Evolutionary conservation across 1,140 invertebrate genomes (phyloP).

Genomic region (Gryllus bimaculatus): DNA sequence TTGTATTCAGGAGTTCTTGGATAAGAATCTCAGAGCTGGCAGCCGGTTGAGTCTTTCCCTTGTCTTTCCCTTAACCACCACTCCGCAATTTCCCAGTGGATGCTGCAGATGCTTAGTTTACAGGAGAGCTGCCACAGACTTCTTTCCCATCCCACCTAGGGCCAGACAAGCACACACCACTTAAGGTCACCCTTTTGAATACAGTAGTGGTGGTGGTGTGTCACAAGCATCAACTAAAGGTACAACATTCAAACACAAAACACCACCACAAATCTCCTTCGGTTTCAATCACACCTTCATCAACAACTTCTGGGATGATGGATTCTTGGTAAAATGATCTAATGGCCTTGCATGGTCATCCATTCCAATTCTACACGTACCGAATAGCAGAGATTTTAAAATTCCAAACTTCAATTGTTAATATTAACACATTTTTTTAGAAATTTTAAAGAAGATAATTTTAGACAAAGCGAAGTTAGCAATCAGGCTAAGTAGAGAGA

Average conservation of each 20-base stretch:
- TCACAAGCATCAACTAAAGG: not conserved
- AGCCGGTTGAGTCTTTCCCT: not conserved
- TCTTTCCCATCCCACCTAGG: not conserved
- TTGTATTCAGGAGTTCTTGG: not conserved
- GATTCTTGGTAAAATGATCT: not conserved
- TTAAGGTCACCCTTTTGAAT: not conserved
- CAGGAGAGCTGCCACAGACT: not conserved
- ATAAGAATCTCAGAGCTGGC: not conserved
- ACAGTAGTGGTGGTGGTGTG: not conserved
- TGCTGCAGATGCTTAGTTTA: not conserved
- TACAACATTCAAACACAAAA: not conserved
- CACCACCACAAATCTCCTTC: not conserved
- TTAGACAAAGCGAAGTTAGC: no score
- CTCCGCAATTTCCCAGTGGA: not conserved
- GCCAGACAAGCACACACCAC: not conserved
- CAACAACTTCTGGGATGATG: not conserved
- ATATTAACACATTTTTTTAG: no score
- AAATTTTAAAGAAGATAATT: no score
- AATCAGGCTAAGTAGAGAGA: no score
- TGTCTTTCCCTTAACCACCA: not conserved
- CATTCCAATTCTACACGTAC: not conserved
- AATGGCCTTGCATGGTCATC: not conserved
- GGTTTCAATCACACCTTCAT: not conserved
- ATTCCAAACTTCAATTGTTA: no score
- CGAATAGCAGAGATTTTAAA: no score